Conservation (phyloP, 2,888 invertebrate species). For the Heliconius aoede region DNA sequence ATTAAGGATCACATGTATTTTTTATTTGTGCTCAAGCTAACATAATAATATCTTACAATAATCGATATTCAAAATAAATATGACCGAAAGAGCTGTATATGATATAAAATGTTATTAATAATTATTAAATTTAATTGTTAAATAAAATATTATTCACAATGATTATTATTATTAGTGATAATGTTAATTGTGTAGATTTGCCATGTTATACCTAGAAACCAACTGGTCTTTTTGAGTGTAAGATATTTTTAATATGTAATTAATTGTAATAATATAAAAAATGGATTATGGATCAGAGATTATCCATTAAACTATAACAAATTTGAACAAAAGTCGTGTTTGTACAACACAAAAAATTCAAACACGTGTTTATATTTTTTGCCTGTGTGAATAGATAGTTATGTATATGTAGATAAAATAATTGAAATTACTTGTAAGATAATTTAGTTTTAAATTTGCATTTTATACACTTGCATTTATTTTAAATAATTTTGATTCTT, state of each 20-base stretch:
- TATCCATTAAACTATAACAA: not conserved
- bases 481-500: constrained; percentile 44
- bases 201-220: constrained; percentile 42
- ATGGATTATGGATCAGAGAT: too few relatives aligned
- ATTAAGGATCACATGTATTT: not conserved
- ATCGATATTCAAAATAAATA: not conserved
- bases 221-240: constrained; percentile 41
- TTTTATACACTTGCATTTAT: constrained; percentile 60
- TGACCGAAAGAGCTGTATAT: constrained; percentile 19
- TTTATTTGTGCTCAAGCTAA: not conserved
- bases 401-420: constrained; percentile 36
- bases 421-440: constrained; percentile 24
- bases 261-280: constrained; percentile 52
- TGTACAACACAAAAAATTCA: not conserved
- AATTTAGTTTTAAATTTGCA: constrained; percentile 47
- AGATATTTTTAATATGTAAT: constrained; percentile 47
- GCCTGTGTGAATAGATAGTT: not conserved
- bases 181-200: constrained; percentile 37
- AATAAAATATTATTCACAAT: constrained; percentile 26
- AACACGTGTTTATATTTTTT: not conserved
- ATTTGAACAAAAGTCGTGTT: not conserved
- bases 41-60: constrained; percentile 21
- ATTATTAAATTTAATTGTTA: constrained; percentile 33
- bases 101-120: constrained; percentile 16
- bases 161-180: constrained; percentile 32